Percentiles rank a stretch among this genome's conserved stretches.
Conservation (phyloP, 2,797 vertebrate genomes). For the Eidolon dupreanum region DNA sequence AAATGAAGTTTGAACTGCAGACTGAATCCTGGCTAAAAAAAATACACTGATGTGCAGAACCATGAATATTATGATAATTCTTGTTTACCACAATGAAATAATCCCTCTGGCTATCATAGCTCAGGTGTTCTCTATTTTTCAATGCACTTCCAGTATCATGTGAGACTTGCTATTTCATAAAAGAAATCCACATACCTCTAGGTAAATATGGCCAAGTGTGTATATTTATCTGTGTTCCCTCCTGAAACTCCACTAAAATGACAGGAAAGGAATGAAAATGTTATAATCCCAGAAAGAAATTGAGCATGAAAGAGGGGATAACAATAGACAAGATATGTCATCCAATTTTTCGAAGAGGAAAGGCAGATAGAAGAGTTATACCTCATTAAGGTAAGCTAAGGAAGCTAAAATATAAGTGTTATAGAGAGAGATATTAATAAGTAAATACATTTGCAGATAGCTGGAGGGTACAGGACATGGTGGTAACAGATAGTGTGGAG, state of each 20-base stretch:
- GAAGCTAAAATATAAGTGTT: not conserved
- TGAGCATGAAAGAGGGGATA: not conserved
- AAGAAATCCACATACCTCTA: not conserved
- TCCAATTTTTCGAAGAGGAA: not conserved
- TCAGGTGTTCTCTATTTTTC: constrained; percentile 17
- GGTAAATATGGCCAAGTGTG: not conserved
- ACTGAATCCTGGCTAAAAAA: constrained; percentile 13
- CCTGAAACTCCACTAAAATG: not conserved
- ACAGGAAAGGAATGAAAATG: constrained; percentile 14
- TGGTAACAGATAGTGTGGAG: not conserved
- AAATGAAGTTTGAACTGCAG: not conserved
- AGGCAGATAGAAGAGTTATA: not conserved
- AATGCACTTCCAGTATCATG: not conserved
- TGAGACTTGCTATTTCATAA: constrained; percentile 16
- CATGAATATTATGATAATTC: not conserved
- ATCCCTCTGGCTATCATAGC: not conserved
- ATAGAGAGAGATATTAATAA: not conserved
- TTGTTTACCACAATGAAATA: constrained; percentile 32
- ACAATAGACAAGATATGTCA: not conserved
- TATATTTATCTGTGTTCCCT: not conserved
- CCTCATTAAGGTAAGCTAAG: not conserved
- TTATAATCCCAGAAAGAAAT: constrained; percentile 27
- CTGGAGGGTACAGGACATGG: not conserved
- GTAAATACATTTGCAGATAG: not conserved
- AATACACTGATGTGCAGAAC: not conserved